A percentile compares a stretch with the other conserved stretches of the same genome.
These are phyloP conservation scores for Pardosa pseudoannulata DNA, from an alignment of 2,888 invertebrate species.

Conservation along the genomic window DNA sequence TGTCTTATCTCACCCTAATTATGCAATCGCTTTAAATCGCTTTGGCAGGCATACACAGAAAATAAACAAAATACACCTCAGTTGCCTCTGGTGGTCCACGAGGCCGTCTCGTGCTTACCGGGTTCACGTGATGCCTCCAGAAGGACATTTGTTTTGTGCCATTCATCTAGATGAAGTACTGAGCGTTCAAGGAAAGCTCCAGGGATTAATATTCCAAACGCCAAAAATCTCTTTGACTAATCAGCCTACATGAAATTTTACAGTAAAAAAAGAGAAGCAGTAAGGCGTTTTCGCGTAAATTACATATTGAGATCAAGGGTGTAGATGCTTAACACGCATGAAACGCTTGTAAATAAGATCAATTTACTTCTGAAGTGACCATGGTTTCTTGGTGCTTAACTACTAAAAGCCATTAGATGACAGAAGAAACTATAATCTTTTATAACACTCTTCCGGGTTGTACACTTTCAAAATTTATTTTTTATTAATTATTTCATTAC, in stretches of 20 bases:
- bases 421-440: too few relatives aligned
- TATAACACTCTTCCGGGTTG: too few relatives aligned
- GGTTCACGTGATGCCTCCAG: slow-evolving; percentile 24
- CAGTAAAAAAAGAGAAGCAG: slow-evolving; percentile 1
- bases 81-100: background rate
- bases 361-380: too few relatives aligned
- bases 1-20: too few relatives aligned
- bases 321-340: background rate
- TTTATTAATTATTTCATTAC: too few relatives aligned
- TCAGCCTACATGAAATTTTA: background rate
- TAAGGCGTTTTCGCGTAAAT: slow-evolving; percentile 26
- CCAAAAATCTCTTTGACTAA: slow-evolving; percentile 5
- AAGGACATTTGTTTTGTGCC: slow-evolving; percentile 31
- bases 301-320: slow-evolving; percentile 65
- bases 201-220: slow-evolving; percentile 35
- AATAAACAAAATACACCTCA: background rate
- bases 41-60: too few relatives aligned
- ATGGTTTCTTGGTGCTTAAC: too few relatives aligned
- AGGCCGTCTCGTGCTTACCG: background rate
- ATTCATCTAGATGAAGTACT: slow-evolving; percentile 31
- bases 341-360: background rate
- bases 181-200: background rate
- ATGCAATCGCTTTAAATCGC: too few relatives aligned
- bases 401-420: too few relatives aligned
- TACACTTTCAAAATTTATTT: too few relatives aligned